A percentile compares a stretch with the other conserved stretches of the same genome.
These are phyloP conservation scores for Erpornis zantholeuca DNA, from an alignment of 2,113 vertebrate species.

Conservation along the genomic window DNA sequence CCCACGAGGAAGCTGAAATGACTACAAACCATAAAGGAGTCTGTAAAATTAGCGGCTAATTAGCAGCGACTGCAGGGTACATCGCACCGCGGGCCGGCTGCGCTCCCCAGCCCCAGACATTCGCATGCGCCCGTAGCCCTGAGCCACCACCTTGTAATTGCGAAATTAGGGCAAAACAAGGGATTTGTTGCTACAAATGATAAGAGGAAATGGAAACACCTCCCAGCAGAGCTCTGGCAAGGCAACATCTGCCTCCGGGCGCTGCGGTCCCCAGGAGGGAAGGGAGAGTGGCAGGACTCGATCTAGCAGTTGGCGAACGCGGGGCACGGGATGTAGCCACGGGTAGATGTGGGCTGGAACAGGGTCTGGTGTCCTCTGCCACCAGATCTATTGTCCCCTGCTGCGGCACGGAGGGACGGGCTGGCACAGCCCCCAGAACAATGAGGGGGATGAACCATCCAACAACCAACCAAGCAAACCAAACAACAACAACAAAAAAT, in stretches of 20 bases:
- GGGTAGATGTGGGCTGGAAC: rapidly evolving
- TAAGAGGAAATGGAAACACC: neutral
- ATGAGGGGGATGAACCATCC: neutral
- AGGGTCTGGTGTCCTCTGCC: neutral
- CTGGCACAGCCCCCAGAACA: neutral
- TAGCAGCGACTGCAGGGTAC: neutral
- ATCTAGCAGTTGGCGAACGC: neutral
- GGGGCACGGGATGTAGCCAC: rapidly evolving
- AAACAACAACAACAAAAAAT: too few relatives aligned
- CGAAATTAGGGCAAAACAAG: neutral
- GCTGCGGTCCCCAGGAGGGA: neutral
- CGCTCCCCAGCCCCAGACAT: neutral
- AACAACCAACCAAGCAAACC: too few relatives aligned
- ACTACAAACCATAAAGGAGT: neutral
- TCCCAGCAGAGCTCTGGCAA: neutral
- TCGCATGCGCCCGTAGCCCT: neutral
- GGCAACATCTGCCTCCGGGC: neutral
- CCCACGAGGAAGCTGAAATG: neutral
- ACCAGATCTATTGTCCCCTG: neutral
- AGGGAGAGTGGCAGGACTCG: rapidly evolving
- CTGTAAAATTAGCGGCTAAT: constrained; percentile 49
- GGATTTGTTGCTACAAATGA: neutral
- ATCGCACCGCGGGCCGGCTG: neutral
- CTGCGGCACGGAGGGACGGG: neutral
- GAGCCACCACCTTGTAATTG: neutral